Evolutionary conservation across 2,797 vertebrate genomes (phyloP).

Genomic region (Sebastes trivittatus): DNA sequence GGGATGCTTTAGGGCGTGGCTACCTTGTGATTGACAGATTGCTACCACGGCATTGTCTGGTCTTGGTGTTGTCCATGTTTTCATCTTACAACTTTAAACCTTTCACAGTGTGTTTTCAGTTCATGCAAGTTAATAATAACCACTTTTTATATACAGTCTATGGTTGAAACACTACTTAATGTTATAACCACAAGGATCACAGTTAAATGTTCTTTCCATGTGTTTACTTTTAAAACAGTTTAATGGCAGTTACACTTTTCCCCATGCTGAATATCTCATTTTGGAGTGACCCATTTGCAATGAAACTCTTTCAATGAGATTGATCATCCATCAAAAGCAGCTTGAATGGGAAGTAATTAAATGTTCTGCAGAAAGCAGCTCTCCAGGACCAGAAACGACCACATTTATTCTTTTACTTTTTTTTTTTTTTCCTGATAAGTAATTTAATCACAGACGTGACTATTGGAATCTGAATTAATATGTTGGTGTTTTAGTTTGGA

Average conservation of each 20-base stretch:
- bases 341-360: constrained; percentile 15
- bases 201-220: neutral
- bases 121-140: no score
- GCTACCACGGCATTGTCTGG: rapidly evolving
- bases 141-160: no score
- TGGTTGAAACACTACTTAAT: neutral
- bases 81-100: no score
- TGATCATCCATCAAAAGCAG: constrained; percentile 13
- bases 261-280: constrained; percentile 1
- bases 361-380: neutral
- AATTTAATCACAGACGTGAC: neutral
- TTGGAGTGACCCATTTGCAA: neutral
- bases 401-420: neutral
- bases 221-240: neutral
- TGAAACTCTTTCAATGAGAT: constrained; percentile 1
- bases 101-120: no score
- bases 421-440: neutral
- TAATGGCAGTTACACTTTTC: neutral
- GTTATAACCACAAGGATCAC: neutral
- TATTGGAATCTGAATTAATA: neutral
- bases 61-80: no score
- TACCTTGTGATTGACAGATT: no score
- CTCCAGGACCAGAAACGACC: neutral
- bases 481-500: neutral
- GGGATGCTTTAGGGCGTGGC: no score